phyloP scores from a whole-genome alignment of 2,888 invertebrate species.

The Ramazzottius varieornatus region DNA sequence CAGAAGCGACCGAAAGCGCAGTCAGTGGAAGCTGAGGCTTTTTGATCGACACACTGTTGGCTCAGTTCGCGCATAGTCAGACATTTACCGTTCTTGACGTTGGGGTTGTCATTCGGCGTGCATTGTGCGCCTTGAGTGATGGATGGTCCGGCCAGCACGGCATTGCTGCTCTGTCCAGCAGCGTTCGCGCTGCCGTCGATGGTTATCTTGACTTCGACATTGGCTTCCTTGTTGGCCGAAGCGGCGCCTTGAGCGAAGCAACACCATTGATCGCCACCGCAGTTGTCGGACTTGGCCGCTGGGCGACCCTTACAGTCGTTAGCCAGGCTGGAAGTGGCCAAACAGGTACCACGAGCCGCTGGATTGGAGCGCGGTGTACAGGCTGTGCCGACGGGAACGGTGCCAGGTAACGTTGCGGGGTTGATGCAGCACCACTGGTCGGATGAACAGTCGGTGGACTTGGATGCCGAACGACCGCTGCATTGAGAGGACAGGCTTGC shows the following conservation, averaged over 20 bases:
- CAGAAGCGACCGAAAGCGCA: conserved; percentile 1
- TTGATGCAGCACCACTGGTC: no score
- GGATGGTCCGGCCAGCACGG: neutral
- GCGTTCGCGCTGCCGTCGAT: neutral
- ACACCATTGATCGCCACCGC: neutral
- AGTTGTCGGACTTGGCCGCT: neutral
- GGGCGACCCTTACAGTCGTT: neutral
- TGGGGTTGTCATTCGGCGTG: conserved; percentile 1
- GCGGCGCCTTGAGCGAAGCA: neutral
- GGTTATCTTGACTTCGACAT: neutral
- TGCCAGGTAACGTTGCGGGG: no score
- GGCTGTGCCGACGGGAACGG: no score
- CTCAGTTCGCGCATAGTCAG: neutral
- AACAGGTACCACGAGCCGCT: neutral
- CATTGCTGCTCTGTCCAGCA: neutral
- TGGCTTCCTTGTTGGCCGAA: neutral
- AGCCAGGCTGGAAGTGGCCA: neutral
- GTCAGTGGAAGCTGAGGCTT: neutral
- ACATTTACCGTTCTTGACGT: neutral
- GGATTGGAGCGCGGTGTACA: neutral
- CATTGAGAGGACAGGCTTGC: no score
- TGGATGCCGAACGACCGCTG: no score
- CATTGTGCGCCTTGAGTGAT: neutral
- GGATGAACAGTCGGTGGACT: no score
- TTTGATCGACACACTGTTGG: neutral